Evolutionary conservation across 2,113 vertebrate genomes (phyloP).

Genomic region (Bettongia penicillata): DNA sequence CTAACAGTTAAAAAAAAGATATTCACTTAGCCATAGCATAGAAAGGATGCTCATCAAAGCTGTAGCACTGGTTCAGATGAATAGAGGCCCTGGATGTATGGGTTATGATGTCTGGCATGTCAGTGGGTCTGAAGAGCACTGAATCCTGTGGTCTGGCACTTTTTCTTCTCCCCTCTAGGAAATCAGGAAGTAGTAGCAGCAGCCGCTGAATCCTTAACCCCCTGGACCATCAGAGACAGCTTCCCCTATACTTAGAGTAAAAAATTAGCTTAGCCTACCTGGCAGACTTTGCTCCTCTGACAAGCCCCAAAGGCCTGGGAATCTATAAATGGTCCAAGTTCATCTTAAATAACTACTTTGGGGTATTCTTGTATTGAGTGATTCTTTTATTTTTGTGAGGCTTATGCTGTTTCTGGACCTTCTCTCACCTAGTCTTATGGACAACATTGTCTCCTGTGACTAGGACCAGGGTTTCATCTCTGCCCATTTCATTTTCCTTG

Average conservation of each 20-base stretch:
- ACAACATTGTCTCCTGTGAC: background rate
- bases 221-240: background rate
- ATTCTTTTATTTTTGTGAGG: background rate
- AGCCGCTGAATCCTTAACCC: background rate
- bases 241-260: background rate
- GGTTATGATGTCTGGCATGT: no score
- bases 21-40: background rate
- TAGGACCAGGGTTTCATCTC: background rate
- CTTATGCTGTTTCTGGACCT: background rate
- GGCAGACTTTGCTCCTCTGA: background rate
- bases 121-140: no score
- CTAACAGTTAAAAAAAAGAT: background rate
- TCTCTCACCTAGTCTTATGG: background rate
- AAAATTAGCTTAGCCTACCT: background rate
- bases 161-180: no score
- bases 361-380: background rate
- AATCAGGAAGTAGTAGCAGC: no score
- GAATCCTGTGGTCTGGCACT: no score
- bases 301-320: background rate
- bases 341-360: background rate
- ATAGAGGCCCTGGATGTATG: no score
- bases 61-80: background rate
- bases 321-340: background rate
- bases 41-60: background rate
- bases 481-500: conserved; percentile 38